Evolutionary conservation across 1,140 invertebrate species (phyloP).

Genomic region (Eriocheir sinensis): DNA sequence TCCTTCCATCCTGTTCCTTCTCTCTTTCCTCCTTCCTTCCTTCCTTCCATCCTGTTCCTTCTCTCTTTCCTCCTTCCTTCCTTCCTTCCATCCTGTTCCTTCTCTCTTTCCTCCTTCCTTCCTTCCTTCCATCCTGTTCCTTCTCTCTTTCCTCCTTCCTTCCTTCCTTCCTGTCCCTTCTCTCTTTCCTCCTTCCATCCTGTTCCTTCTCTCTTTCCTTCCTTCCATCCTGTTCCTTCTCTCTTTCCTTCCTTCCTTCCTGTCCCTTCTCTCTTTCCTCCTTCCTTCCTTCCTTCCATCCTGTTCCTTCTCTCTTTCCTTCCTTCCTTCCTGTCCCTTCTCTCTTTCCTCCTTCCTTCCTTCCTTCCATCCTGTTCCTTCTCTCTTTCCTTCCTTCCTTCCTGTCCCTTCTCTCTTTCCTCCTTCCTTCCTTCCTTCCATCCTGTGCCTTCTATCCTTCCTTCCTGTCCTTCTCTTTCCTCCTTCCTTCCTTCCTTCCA

Average conservation of each 20-base stretch:
- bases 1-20: neutral
- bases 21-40: neutral
- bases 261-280: neutral
- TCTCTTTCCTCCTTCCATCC: neutral
- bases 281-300: neutral
- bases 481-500: no score
- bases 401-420: neutral
- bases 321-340: neutral
- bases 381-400: neutral
- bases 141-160: neutral
- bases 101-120: neutral
- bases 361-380: neutral
- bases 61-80: neutral
- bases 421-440: neutral
- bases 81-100: neutral
- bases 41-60: neutral
- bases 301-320: neutral
- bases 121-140: neutral
- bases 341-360: neutral
- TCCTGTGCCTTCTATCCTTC: neutral
- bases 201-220: neutral
- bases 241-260: neutral
- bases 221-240: neutral
- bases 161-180: neutral
- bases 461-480: no score